Evolutionary conservation across 2,797 vertebrate species (phyloP), one percentile per base, ranked within the genome.

Genomic region (Aphelocoma californica): DNA sequence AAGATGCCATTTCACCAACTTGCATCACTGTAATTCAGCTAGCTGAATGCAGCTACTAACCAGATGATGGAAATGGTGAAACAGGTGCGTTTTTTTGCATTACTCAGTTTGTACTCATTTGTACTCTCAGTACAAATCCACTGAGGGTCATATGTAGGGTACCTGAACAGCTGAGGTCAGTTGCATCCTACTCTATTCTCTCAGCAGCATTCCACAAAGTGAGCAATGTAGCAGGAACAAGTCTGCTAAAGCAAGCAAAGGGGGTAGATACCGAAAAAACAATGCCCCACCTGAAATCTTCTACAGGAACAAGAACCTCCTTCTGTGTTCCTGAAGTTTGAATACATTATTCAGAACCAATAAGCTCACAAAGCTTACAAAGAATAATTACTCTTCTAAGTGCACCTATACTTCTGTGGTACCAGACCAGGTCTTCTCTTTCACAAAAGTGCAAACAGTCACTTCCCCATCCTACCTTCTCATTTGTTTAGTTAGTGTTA

Each of bases 351-450:
- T 75, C 40, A 47, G 78, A 74, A 47, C 15, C 21, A 71, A 1
- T 23, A 78, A 92, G 29, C n/a, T 64, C 60, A n/a, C 17, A 74
- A 73, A 73, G 20, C 66, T 62, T 74, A 34, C 42, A n/a, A 50
- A 53, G 29, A 44, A 21, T 8, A 2, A 51, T 26, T 32, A n/a
- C 7, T 42, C 24, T 51, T 40, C 2, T 6, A 71, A 81, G 29
- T 8, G 18, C 36, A 85, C 0, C 2, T 8, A 19, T 7, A 19
- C 10, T 50, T 40, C 38, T 1, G 2, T 28, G 9, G 25, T 32
- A 69, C 19, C n/a, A 58, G 14, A 72, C 8, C 23, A 72, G 18
- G 31, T 84, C n/a, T 71, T 61, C 48, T 70, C 61, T 47, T 78
- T 32, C 57, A 36, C 15, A 19, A 34, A 7, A 84, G 24, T 6